Conservation (phyloP, 2,113 vertebrate species). For the Pelecanoides urinatrix region DNA sequence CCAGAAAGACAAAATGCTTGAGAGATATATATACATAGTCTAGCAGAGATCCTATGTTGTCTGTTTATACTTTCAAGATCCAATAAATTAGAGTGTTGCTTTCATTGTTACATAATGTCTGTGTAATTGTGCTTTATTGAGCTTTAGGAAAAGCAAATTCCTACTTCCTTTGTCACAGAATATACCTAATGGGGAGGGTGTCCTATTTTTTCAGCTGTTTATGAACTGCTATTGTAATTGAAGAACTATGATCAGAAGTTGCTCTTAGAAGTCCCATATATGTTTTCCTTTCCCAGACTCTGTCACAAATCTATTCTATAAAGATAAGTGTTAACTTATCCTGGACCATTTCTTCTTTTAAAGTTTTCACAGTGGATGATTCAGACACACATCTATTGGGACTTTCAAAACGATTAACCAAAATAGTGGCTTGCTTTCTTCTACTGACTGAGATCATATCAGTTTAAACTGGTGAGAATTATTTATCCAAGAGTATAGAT, state of each 20-base stretch:
- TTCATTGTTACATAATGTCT: background rate
- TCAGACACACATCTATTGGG: background rate
- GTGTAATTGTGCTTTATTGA: background rate
- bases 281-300: background rate
- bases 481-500: background rate
- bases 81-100: background rate
- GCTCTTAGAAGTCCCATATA: background rate
- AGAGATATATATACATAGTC: background rate
- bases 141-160: background rate
- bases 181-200: background rate
- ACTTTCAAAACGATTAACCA: background rate
- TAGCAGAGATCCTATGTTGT: background rate
- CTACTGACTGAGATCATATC: background rate
- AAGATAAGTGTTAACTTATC: background rate
- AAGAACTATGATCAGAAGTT: background rate
- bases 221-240: background rate
- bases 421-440: fast-evolving
- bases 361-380: background rate
- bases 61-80: background rate
- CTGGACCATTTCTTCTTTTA: background rate
- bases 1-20: background rate
- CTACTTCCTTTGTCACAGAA: background rate
- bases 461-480: background rate
- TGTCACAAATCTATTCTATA: background rate
- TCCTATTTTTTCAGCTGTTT: background rate